Conservation (phyloP, 92 coral and sea anemone species). For the Isaurus tuberculatus region DNA sequence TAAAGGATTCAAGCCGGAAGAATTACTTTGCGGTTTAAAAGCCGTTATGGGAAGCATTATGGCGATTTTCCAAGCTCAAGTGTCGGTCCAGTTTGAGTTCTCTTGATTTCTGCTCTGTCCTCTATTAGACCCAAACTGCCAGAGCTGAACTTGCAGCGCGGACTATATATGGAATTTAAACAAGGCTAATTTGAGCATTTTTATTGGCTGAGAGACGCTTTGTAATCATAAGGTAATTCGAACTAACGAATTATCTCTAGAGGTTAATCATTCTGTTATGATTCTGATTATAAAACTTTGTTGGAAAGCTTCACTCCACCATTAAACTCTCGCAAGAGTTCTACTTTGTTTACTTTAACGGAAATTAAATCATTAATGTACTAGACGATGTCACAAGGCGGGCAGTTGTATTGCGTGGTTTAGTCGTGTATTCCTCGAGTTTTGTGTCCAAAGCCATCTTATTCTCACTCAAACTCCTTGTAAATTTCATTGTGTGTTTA, state of each 20-base stretch:
- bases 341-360: background rate
- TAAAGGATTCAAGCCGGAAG: slow-evolving; percentile 22
- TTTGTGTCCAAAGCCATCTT: background rate
- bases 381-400: background rate
- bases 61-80: background rate
- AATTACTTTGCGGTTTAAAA: background rate
- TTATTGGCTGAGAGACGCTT: slow-evolving; percentile 42
- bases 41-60: slow-evolving; percentile 8
- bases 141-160: background rate
- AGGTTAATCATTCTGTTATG: slow-evolving; percentile 22
- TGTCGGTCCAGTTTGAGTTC: background rate
- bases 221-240: slow-evolving; percentile 38
- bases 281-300: slow-evolving; percentile 13
- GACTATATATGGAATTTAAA: slow-evolving; percentile 30
- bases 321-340: background rate
- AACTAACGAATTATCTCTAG: slow-evolving; percentile 20
- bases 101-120: background rate
- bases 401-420: background rate
- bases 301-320: background rate
- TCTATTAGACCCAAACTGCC: background rate
- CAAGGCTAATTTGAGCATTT: slow-evolving; percentile 23
- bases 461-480: background rate
- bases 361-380: background rate
- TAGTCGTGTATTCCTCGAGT: slow-evolving; percentile 1
- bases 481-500: slow-evolving; percentile 12